Evolutionary conservation across 2,797 vertebrate species (phyloP), one percentile per base, ranked within the genome.

Genomic region (Micromesistius poutassou): DNA sequence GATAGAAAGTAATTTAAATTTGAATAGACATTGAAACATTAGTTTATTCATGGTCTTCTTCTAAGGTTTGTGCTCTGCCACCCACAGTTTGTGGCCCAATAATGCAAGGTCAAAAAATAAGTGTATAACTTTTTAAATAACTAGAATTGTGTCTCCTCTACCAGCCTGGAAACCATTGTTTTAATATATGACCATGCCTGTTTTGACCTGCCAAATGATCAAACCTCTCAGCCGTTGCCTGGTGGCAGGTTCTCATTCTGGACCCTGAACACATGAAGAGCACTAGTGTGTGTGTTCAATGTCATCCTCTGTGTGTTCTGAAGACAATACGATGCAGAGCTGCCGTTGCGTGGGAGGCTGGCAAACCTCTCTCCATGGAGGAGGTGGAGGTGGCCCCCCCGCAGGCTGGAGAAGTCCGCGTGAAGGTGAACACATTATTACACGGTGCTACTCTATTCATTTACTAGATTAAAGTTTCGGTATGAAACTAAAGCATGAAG

Each of bases 301-400:
- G 22, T 55, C 6, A 55, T 22, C 6, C 5, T 55, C 16, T 22
- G 16, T 46, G 1, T 55, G 4, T 62, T 62, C 22, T 84, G 30
- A 77, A 99, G 97, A 95, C 96, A 46, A 97, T 99, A 80, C 94
- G 79, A 80, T 99, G 97, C 81, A 96, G 94, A 84, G 97, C 97
- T 76, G 97, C 97, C 4, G 91, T 99, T 70, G 96, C 97, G 12
- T 98, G 97, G 97, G 95, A 92, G 73, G 90, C 94, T 1, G 92
- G 95, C 1, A 95, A 95, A 77, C 94, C 96, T 28, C 92, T 98
- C 7, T 90, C 90, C 38, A 88, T 98, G 13, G 96, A 97, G 74
- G 94, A 98, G 28, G 93, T 99, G 38, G 95, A 97, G 30, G 97
- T 98, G 50, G 95, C 93, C 14, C 95, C 96, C 9, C 97, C 97